Percentiles rank a stretch among this genome's conserved stretches.
Conservation (phyloP, 2,888 invertebrate species). For the Agonum fuliginosum region DNA sequence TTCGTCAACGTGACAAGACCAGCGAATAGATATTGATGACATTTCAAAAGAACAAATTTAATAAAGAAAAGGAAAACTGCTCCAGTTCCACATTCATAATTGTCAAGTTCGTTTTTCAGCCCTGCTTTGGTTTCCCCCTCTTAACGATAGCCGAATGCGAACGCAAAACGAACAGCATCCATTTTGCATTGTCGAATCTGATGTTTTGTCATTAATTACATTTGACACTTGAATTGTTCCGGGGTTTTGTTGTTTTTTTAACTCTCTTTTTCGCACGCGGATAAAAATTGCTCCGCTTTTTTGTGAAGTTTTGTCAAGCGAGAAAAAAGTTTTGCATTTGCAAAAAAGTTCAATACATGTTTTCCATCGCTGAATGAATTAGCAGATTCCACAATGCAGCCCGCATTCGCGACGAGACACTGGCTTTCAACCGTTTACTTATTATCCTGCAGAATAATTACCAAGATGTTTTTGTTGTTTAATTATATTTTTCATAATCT, state of each 20-base stretch:
- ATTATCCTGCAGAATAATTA: background rate
- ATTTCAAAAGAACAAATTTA: conserved; percentile 46
- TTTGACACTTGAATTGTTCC: conserved; percentile 55
- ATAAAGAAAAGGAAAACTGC: conserved; percentile 30
- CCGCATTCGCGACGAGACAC: background rate
- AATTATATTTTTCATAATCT: too few species aligned
- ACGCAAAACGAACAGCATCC: conserved; percentile 34
- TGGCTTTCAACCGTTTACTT: conserved; percentile 6
- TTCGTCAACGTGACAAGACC: conserved; percentile 1
- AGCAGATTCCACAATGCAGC: conserved; percentile 14
- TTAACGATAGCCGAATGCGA: conserved; percentile 6
- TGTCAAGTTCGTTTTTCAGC: conserved; percentile 3
- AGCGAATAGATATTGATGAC: conserved; percentile 44
- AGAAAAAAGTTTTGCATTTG: conserved; percentile 49
- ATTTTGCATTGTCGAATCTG: conserved; percentile 57
- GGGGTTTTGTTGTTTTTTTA: conserved; percentile 48
- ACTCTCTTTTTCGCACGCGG: conserved; percentile 42
- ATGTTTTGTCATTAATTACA: conserved; percentile 53
- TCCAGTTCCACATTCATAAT: conserved; percentile 21
- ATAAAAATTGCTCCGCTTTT: conserved; percentile 50
- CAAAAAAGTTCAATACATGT: conserved; percentile 50
- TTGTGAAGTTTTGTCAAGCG: conserved; percentile 31
- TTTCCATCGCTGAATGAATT: conserved; percentile 30
- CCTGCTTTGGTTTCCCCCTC: background rate
- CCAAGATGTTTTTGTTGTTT: background rate